Base-by-base conservation (phyloP, 2,888 invertebrate genomes). In the Metalampra italica region DNA sequence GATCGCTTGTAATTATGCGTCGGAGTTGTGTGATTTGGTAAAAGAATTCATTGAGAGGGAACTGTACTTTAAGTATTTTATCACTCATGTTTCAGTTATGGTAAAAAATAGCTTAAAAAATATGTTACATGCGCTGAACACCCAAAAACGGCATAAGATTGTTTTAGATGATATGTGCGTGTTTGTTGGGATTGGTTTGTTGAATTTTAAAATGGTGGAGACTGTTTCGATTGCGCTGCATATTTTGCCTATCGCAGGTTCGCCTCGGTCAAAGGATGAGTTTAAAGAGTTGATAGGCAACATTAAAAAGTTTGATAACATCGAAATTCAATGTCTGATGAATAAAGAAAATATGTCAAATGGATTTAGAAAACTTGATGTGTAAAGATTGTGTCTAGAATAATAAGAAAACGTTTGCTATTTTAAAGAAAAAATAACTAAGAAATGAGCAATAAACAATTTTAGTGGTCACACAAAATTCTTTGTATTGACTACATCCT, bases 241-340 rank as follows among this genome's bases (percentile, higher is more conserved):
- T 34, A 51, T 75, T 9, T 14, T 74, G 3, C 66, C 75, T 7
- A 4, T 22, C 7, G 40, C 55, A 8, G 42, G 52, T 9, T 14
- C 50, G 12, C 41, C 38, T 22, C 34, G 12, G 13, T 47, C 49
- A 45, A 5, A 42, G 0, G 41, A 54, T 22, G 58, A 60, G 32
- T 66, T 58, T 46, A 45, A 37, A 11, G 14, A 49, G 13, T 43
- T 67, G 0, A 42, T 70, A 14, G 53, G 56, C 9, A 60, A 59
- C 9, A 40, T 76, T 1, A 63, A 54, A 45, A 44, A 50, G 8
- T 46, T 61, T 12, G 51, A 66, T 0, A 60, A 62, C 37, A 49
- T 49, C 12, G 70, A 75, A 52, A 45, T 73, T 0, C 58, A 54
- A 14, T 59, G 58, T 51, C 57, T 54, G 29, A 30, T 71, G 42